Base-by-base conservation (phyloP, 2,797 vertebrate genomes). In the Microchirus variegatus region DNA sequence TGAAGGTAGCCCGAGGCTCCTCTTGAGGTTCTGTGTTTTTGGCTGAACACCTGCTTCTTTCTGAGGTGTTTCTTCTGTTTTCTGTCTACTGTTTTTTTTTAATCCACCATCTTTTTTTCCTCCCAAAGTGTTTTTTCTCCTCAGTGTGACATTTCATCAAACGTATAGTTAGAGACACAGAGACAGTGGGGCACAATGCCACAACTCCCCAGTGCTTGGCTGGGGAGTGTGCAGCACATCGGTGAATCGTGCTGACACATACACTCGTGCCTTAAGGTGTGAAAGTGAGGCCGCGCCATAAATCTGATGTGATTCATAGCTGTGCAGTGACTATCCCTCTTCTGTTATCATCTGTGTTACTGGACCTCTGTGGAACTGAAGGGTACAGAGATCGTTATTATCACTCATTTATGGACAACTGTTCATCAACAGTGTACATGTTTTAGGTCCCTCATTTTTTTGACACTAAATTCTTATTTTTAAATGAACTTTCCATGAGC, bases 261-360 rank as follows among this genome's bases (percentile, higher is more conserved):
- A 54, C 58, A 31, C 31, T 31, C 6, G 7, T 31, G 31, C 31
- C 31, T 31, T 69, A 62, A 50, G 68, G 64, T 63, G 67, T 73
- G 55, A 11, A 70, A 73, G 63, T 53, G 63, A 73, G 17, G 51
- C 48, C 46, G 49, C 8, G 57, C 69, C 67, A 59, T 69, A 70
- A 37, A 4, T 54, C 41, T 60, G 35, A 75, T 67, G 66, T 76
- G 70, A 80, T 65, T 82, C 70, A 70, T 50, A 47, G 60, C 52
- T 17, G 31, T 59, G 41, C 16, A 55, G 63, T 58, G 67, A 75
- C 70, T 54, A 50, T 55, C 42, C 62, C 14, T 16, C 59, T 31
- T n/a, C 31, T 31, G 5, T 31, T 31, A 31, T 31, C 31, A 22
- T 36, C 42, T 35, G 12, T 41, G 13, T 31, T 31, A 31, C 31